A percentile compares a stretch with the other conserved stretches of the same genome.
These are phyloP conservation scores for Epinephelus lanceolatus DNA, from an alignment of 2,113 vertebrate species.

Conservation along the genomic window DNA sequence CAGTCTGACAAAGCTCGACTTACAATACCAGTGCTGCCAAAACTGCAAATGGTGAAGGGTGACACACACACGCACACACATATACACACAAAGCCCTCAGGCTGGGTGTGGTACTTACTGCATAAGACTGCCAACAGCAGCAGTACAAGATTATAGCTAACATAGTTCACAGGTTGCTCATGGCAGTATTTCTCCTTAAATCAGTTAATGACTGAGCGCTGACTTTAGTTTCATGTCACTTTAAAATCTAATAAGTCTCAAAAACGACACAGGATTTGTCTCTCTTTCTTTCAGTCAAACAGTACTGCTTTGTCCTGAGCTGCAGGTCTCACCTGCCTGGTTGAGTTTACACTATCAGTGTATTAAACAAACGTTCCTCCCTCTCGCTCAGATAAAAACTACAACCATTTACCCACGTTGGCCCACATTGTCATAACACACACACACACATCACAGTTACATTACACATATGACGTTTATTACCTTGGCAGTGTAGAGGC, in stretches of 20 bases:
- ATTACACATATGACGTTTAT: conserved; percentile 11
- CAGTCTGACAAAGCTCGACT: neutral
- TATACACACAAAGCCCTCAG: conserved; percentile 21
- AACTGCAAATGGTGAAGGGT: neutral
- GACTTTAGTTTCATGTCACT: neutral
- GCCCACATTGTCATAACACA: neutral
- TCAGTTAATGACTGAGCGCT: neutral
- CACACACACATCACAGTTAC: neutral
- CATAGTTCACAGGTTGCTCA: neutral
- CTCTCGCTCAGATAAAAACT: neutral
- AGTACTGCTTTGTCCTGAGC: neutral
- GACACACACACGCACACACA: conserved; percentile 21
- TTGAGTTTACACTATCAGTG: neutral
- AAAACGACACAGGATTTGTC: neutral
- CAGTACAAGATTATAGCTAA: neutral
- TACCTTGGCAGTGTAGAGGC: conserved; percentile 57
- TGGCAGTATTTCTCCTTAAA: neutral
- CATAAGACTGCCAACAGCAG: neutral
- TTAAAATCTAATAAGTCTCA: neutral
- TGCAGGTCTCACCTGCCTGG: neutral
- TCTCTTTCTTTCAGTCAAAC: neutral
- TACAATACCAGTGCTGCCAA: neutral
- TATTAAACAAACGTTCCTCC: neutral
- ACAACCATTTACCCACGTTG: neutral
- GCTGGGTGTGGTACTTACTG: conserved; percentile 32